Percentiles rank a stretch among this genome's conserved stretches.
Conservation (phyloP, 2,797 vertebrate genomes). For the Picus viridis region DNA sequence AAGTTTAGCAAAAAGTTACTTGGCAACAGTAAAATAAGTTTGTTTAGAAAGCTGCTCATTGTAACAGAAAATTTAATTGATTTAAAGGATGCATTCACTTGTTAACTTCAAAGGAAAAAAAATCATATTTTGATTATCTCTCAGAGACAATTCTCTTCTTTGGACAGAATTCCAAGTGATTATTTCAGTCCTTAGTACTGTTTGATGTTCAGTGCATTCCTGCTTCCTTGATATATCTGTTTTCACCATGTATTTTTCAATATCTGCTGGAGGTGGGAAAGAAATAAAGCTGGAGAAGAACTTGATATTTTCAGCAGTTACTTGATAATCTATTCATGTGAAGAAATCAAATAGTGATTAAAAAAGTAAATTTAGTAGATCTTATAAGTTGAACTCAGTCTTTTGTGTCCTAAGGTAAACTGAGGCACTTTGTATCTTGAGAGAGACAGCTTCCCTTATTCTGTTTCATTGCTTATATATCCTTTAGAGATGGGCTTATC, state of each 20-base stretch:
- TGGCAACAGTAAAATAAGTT: background rate
- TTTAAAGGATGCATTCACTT: background rate
- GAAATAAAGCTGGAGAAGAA: background rate
- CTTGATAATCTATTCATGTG: background rate
- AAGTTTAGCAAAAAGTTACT: background rate
- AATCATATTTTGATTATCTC: background rate
- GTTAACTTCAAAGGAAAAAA: background rate
- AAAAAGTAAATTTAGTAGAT: background rate
- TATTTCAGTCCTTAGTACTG: background rate
- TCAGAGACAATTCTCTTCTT: background rate
- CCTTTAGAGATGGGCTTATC: background rate
- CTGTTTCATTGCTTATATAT: background rate
- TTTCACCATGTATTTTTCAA: background rate
- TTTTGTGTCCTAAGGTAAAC: background rate
- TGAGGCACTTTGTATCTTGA: background rate
- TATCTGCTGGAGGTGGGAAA: background rate
- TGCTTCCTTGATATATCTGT: background rate
- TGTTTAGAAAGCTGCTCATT: background rate
- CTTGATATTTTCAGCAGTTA: background rate
- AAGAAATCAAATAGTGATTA: background rate
- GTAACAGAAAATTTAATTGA: background rate
- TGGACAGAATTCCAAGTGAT: conserved; percentile 29
- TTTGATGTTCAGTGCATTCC: background rate
- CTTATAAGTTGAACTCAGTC: background rate
- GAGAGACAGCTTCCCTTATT: background rate